Percentiles rank a stretch among this genome's conserved stretches.
Evolutionary conservation across 2,888 invertebrate species (phyloP).

Genomic region (Idaea dimidiata): DNA sequence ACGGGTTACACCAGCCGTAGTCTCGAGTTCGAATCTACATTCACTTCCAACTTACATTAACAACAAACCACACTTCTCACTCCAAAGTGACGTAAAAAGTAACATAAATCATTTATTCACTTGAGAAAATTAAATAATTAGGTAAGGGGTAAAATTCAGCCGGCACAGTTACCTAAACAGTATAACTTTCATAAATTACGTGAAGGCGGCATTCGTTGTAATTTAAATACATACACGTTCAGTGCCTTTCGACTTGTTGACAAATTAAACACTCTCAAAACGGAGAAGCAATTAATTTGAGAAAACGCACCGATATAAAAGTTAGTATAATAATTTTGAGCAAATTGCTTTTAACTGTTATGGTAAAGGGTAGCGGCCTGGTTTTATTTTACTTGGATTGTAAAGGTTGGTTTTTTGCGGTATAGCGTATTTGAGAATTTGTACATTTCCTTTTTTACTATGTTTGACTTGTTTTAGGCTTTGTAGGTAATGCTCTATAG

Average conservation of each 20-base stretch:
- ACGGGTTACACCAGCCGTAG: too few relatives aligned
- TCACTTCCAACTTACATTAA: too few relatives aligned
- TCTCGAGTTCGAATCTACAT: too few relatives aligned
- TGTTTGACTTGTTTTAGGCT: too few relatives aligned
- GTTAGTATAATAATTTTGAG: background rate
- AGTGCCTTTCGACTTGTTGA: slow-evolving; percentile 1
- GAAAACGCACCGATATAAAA: background rate
- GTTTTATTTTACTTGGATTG: background rate
- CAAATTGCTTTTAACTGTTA: background rate
- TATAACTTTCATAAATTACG: slow-evolving; percentile 1
- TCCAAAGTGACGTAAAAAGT: background rate
- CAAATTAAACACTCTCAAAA: background rate
- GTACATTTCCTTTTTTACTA: too few relatives aligned
- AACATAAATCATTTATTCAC: background rate
- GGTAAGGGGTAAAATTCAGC: background rate
- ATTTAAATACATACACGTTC: background rate
- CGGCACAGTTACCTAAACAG: background rate
- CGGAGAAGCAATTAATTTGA: background rate
- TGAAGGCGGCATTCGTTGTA: background rate
- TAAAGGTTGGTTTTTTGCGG: background rate
- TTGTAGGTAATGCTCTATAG: too few relatives aligned
- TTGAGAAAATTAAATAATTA: slow-evolving; percentile 1
- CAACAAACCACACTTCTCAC: background rate
- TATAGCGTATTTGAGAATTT: too few relatives aligned
- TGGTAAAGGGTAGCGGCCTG: background rate